phyloP scores from a whole-genome alignment of 2,888 invertebrate genomes.

The Colletes collaris region DNA sequence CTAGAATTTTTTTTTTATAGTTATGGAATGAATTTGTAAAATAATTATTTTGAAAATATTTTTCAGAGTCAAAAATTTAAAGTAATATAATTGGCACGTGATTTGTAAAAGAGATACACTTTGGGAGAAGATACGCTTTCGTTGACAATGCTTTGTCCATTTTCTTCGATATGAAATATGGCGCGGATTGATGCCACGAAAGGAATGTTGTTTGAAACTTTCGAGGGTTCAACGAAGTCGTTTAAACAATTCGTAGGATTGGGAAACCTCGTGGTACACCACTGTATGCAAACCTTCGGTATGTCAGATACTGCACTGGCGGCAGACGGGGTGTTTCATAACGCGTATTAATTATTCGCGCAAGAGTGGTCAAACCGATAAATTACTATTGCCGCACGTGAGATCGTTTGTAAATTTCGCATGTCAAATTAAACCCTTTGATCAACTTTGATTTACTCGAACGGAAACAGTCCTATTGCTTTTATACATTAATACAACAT shows the following conservation, averaged over 20 bases:
- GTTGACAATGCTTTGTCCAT: not conserved
- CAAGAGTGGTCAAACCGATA: slow-evolving; percentile 33
- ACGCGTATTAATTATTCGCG: slow-evolving; percentile 59
- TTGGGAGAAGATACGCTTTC: not conserved
- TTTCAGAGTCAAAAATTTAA: no score
- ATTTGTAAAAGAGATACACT: not conserved
- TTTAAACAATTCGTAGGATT: slow-evolving; percentile 9
- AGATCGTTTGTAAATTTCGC: not conserved
- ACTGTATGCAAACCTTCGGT: slow-evolving; percentile 49
- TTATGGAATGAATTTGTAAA: no score
- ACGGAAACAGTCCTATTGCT: no score
- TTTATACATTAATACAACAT: no score
- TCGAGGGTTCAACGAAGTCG: not conserved
- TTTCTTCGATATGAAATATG: not conserved
- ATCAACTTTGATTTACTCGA: no score
- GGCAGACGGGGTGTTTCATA: slow-evolving; percentile 61
- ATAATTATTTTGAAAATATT: no score
- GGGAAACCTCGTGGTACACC: slow-evolving; percentile 40
- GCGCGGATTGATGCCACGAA: no score
- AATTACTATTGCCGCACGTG: slow-evolving; percentile 26
- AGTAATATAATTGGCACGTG: no score
- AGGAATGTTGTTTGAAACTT: not conserved
- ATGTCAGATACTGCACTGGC: slow-evolving; percentile 33
- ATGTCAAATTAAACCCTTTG: not conserved
- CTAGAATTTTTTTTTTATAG: no score